Percentiles rank a stretch among this genome's conserved stretches.
Conservation (phyloP, 2,888 invertebrate species). For the Nipponacmea schrenckii region DNA sequence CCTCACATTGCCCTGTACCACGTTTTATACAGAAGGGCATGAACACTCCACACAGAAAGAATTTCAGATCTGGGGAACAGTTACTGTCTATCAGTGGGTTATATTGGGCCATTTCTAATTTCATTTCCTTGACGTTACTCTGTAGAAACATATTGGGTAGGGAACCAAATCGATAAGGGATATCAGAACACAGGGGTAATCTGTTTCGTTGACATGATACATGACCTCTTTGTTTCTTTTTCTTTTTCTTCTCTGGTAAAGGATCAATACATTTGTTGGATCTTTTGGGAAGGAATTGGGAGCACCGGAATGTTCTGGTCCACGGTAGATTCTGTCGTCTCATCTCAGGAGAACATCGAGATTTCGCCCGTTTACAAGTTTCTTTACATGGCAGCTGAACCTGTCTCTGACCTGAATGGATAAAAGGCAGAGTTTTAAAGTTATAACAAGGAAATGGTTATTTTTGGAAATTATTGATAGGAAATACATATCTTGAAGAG, state of each 20-base stretch:
- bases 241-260: slow-evolving; percentile 30
- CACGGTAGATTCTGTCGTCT: slow-evolving; percentile 35
- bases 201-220: slow-evolving; percentile 43
- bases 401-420: neutral
- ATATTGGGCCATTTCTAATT: slow-evolving; percentile 45
- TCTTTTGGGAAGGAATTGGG: slow-evolving; percentile 19
- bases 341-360: slow-evolving; percentile 37
- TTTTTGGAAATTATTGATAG: no score
- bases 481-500: no score
- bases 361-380: slow-evolving; percentile 46
- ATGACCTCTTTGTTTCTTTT: slow-evolving; percentile 26
- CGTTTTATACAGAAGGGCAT: slow-evolving; percentile 46
- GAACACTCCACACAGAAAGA: slow-evolving; percentile 53
- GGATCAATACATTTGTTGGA: slow-evolving; percentile 28
- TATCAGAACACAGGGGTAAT: slow-evolving; percentile 42
- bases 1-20: slow-evolving; percentile 18
- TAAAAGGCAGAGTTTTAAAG: no score
- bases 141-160: slow-evolving; percentile 58
- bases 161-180: slow-evolving; percentile 42
- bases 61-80: slow-evolving; percentile 42
- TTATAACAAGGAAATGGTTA: no score
- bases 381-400: slow-evolving; percentile 44
- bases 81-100: slow-evolving; percentile 36
- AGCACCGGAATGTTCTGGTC: slow-evolving; percentile 36
- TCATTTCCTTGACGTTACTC: slow-evolving; percentile 36